Evolutionary conservation across 2,113 vertebrate species (phyloP), one percentile per base, ranked within the genome.

Genomic region (Lycocorax pyrrhopterus): DNA sequence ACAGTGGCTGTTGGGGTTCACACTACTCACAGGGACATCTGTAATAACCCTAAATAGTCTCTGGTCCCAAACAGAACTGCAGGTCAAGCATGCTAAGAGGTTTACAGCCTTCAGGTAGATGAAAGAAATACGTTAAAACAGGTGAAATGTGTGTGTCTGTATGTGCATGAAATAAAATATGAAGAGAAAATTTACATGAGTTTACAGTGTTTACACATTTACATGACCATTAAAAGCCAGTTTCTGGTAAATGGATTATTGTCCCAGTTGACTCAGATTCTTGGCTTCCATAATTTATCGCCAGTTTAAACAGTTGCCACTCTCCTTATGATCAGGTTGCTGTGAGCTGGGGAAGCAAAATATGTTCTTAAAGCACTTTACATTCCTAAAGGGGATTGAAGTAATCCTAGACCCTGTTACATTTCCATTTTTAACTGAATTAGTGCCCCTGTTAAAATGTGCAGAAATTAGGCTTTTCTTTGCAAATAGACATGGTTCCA

Each of bases 401-500:
- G 41, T 82, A 89, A 85, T 94, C 76, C 74, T 93, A 92, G 86
- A 85, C 55, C 60, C 91, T 89, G 53, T 89, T 94, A 85, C 21
- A 94, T 91, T 94, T 96, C 76, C 63, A 74, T 94, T 95, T 96
- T 93, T 87, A 95, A 94, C 82, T 80, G 90, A 93, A 94, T 96
- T 96, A 94, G 76, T 56, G 81, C 89, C 49, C 37, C 60, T 95
- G 58, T 80, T 91, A 87, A 90, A 90, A 93, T 56, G 44, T 62
- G 43, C 52, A 90, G 71, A 47, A 91, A 92, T 95, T 94, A 93
- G 51, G 94, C 41, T 90, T 89, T 92, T 89, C 41, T 58, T 95
- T 80, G 30, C 82, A 88, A 91, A 88, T 27, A 86, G 46, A 63
- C 13, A 71, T 13, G 21, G 13, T 77, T 93, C n/a, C 43, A 96